Evolutionary conservation across 1,140 invertebrate species (phyloP), one percentile per base, ranked within the genome.

Genomic region (Megalonaias nervosa): DNA sequence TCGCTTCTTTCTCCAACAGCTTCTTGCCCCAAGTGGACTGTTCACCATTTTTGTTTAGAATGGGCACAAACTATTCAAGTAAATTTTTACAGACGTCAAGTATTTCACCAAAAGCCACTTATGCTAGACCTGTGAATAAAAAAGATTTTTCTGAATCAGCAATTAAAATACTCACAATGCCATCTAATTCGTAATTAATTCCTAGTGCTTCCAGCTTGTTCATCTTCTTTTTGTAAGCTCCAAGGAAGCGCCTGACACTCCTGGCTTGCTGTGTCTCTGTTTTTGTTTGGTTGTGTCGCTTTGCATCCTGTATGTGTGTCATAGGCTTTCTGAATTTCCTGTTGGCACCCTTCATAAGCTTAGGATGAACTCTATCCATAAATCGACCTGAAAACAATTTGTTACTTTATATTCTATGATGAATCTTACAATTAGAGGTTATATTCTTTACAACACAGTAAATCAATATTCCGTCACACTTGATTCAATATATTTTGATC

Each of bases 351-450:
- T 69, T 78, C 58, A 78, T 73, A 38, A 71, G 73, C 13, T 72
- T 60, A 55, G 76, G 71, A 61, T 78, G 76, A 56, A 71, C 66
- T 12, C 69, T 78, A 1, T 57, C 55, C 16, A 78, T 21, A 58
- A 73, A 71, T 55, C 56, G 26, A 64, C 76, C 76, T 78, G 66
- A 58, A 67, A 14, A 64, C 31, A 70, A 48, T 48, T 48, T 48
- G 3, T 48, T 48, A 48, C 38, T 4, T 48, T 11, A 48, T 48
- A 48, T 48, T 31, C 26, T 31, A 31, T 31, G 2, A 31, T 31
- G 26, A 31, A 31, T 31, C 4, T 31, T 31, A 31, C 26, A 31
- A 31, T 31, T 48, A 48, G 38, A 48, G 6, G 38, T 0, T 48
- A 48, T 48, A 48, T 48, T 38, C 38, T 38, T 38, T 38, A 9